Conservation (phyloP, 2,797 vertebrate genomes). For the Eulemur coronatus region DNA sequence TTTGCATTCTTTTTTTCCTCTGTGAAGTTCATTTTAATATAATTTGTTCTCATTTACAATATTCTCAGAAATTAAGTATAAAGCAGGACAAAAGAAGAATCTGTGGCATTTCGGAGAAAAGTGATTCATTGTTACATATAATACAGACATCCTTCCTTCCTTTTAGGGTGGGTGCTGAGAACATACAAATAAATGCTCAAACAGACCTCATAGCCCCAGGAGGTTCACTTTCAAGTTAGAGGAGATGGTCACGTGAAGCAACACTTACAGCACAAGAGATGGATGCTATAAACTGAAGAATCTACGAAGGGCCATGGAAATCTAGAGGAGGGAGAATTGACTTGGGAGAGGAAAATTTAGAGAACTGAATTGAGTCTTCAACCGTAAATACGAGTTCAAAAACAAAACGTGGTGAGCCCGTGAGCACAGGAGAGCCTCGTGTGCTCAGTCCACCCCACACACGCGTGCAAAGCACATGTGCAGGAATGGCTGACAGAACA, state of each 20-base stretch:
- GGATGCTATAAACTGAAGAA: background rate
- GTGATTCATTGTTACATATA: background rate
- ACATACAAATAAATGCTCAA: background rate
- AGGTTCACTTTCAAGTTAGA: background rate
- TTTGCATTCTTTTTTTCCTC: background rate
- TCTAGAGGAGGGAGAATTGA: background rate
- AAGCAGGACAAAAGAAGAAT: background rate
- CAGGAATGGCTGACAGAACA: background rate
- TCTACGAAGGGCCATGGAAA: background rate
- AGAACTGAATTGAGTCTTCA: background rate
- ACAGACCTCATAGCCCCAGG: background rate
- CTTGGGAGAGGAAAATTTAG: background rate
- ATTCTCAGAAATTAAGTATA: constrained; percentile 23
- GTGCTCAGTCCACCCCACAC: background rate
- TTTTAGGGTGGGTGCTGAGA: background rate
- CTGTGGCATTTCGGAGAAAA: constrained; percentile 3
- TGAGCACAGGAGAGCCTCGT: background rate
- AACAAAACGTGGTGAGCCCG: background rate
- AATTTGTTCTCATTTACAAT: background rate
- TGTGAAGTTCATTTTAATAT: background rate
- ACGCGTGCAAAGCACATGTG: fast-evolving
- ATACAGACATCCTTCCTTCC: background rate
- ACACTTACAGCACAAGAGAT: background rate
- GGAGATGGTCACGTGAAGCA: background rate
- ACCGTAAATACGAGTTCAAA: background rate